phyloP scores from a whole-genome alignment of 1,140 invertebrate genomes.

The Ceratitis capitata region DNA sequence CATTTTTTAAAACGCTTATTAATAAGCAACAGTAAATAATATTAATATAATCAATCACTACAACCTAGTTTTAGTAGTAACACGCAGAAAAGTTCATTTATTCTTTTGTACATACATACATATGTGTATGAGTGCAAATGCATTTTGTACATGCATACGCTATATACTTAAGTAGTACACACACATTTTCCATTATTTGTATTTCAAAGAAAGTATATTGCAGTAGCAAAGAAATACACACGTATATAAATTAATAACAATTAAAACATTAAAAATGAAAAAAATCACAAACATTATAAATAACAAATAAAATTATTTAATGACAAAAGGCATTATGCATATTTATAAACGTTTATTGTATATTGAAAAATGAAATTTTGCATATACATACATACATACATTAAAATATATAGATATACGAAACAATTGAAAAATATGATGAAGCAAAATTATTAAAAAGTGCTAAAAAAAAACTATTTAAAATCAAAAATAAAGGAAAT shows the following conservation, averaged over 20 bases:
- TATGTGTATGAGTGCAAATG: neutral
- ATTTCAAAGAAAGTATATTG: neutral
- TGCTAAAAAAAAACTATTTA: slow-evolving; percentile 16
- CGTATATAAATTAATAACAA: neutral
- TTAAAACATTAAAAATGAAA: neutral
- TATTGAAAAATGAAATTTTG: slow-evolving; percentile 32
- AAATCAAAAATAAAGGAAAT: slow-evolving; percentile 33
- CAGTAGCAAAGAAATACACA: neutral
- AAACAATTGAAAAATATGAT: neutral
- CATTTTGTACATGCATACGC: neutral
- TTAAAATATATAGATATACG: neutral
- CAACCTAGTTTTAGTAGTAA: neutral
- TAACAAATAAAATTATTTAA: neutral
- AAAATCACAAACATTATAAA: neutral
- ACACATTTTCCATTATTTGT: neutral
- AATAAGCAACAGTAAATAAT: neutral
- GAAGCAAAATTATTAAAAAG: slow-evolving; percentile 26
- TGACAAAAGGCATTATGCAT: neutral
- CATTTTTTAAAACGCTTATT: neutral
- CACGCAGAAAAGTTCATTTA: neutral
- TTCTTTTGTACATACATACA: neutral
- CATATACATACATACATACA: slow-evolving; percentile 16
- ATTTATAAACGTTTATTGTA: slow-evolving; percentile 35
- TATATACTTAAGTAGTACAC: slow-evolving; percentile 7
- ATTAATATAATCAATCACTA: neutral